These are phyloP conservation scores for Pampus argenteus DNA, from an alignment of 2,797 vertebrate species.

Conservation along the genomic window DNA sequence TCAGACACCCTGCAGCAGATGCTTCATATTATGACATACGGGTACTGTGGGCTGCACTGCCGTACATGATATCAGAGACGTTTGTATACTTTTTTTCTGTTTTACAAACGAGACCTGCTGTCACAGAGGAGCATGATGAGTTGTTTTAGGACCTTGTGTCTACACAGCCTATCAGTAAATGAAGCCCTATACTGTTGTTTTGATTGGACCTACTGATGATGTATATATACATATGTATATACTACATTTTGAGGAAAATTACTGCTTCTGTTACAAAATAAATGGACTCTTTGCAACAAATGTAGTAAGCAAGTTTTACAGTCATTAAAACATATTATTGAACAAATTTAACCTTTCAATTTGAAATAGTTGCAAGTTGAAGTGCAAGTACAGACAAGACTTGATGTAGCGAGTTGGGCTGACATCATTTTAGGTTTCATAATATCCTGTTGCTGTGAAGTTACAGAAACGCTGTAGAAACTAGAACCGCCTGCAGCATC, in stretches of 20 bases:
- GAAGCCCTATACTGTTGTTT: neutral
- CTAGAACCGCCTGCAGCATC: neutral
- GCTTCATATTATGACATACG: slow-evolving; percentile 15
- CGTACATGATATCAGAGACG: neutral
- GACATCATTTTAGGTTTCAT: slow-evolving; percentile 59
- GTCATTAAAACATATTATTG: slow-evolving; percentile 9
- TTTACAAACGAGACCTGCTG: neutral
- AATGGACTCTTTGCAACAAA: neutral
- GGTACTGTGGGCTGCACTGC: neutral
- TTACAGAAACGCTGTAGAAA: slow-evolving; percentile 5
- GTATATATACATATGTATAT: too few relatives aligned
- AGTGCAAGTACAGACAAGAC: slow-evolving; percentile 66
- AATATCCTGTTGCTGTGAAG: slow-evolving; percentile 42
- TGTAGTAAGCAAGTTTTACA: slow-evolving; percentile 12
- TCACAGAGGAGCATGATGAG: neutral
- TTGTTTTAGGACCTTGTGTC: neutral
- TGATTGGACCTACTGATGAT: neutral
- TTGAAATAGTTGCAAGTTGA: slow-evolving; percentile 28
- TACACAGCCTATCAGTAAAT: neutral
- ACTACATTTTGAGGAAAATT: neutral
- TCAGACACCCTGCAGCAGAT: slow-evolving; percentile 42
- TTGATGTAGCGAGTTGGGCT: slow-evolving; percentile 26
- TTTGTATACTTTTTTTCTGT: neutral
- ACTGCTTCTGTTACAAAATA: neutral
- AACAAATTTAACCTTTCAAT: neutral